Evolutionary conservation across 2,113 vertebrate species (phyloP), one percentile per base, ranked within the genome.

Genomic region (Gymnocephalus cernua): DNA sequence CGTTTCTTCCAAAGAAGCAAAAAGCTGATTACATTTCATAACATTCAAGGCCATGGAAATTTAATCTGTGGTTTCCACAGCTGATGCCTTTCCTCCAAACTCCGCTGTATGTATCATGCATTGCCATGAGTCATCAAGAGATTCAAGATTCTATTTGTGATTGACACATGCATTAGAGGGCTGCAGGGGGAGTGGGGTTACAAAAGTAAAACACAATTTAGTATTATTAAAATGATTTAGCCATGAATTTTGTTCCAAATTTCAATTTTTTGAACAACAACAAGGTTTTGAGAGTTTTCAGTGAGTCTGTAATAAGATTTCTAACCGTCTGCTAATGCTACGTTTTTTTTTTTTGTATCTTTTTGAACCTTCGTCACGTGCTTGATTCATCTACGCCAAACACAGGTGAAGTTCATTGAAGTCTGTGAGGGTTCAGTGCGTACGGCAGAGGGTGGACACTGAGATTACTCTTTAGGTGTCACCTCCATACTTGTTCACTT

Each of bases 401-500:
- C 5, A 16, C 61, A 47, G 71, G 38, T 62, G 64, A 76, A 61
- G n/a, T 44, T 3, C n/a, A 13, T 19, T 68, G 10, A 54, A 72
- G 38, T 54, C 23, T 23, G 50, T 7, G 1, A 18, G 38, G 32
- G 32, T 51, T 79, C 27, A n/a, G 38, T 8, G 64, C 54, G 41
- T 5, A 14, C 19, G 14, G 23, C 48, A 19, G 13, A 65, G 23
- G 25, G 18, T 68, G 19, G 54, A 77, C 79, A 47, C 70, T 21
- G 18, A 81, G 61, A n/a, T 70, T 45, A 35, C 58, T 82, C 79
- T 75, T 70, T 79, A 80, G 69, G 78, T 88, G 79, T 83, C 76
- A 78, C 85, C 74, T 82, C 74, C 4, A 53, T 82, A 61, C 86
- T 88, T 88, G 72, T 89, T 91, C 88, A 82, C 80, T 89, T 93